Percentiles rank a stretch among this genome's conserved stretches.
Conservation (phyloP, 2,888 invertebrate species). For the Trachelus tabidus region DNA sequence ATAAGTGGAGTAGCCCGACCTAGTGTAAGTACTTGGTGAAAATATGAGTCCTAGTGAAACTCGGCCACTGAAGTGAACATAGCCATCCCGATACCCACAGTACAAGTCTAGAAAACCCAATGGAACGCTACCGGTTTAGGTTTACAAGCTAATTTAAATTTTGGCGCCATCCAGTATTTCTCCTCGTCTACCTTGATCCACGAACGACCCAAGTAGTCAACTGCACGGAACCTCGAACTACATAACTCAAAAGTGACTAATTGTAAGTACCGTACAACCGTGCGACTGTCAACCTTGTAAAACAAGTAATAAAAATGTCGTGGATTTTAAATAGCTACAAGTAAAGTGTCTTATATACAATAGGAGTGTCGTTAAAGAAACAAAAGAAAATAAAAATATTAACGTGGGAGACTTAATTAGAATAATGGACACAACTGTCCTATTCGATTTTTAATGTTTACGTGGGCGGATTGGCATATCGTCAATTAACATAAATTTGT, state of each 20-base stretch:
- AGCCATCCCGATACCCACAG: not conserved
- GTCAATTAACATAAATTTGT: constrained; percentile 7
- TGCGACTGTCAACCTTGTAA: not conserved
- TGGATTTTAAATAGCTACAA: not conserved
- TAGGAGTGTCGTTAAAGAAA: not conserved
- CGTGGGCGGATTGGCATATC: not conserved
- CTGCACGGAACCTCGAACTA: not conserved
- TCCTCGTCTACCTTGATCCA: not conserved
- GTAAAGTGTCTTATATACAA: not conserved
- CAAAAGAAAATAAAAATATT: not conserved
- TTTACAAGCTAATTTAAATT: not conserved
- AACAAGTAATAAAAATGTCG: not conserved
- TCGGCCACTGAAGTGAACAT: not conserved
- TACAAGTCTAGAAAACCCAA: not conserved
- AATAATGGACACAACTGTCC: not conserved
- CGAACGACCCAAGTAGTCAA: not conserved
- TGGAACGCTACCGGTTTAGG: not conserved
- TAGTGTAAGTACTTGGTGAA: not conserved
- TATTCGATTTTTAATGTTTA: not conserved
- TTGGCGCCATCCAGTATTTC: not conserved
- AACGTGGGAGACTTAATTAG: not conserved
- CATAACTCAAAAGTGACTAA: not conserved
- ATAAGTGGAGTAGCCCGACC: constrained; percentile 21
- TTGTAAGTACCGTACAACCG: not conserved
- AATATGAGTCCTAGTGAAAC: constrained; percentile 6